These are phyloP conservation scores for Syngnathus acus DNA, from an alignment of 2,797 vertebrate genomes.

Conservation along the genomic window DNA sequence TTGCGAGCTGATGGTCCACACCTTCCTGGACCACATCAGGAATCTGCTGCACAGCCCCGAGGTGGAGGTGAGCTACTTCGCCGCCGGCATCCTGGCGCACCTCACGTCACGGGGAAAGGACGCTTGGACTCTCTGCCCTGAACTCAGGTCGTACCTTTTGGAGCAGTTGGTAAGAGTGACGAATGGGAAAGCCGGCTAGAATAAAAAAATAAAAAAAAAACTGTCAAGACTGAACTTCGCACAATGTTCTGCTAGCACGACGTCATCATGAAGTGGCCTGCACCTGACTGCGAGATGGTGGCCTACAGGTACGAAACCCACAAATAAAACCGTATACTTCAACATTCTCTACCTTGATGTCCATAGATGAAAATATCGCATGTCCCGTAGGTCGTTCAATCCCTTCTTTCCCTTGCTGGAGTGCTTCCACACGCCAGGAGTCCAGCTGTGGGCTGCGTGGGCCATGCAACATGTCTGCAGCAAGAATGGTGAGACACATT, in stretches of 20 bases:
- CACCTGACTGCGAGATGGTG: constrained; percentile 98
- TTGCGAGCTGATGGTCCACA: constrained; percentile 90
- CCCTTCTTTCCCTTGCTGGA: constrained; percentile 95
- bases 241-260: constrained; percentile 74
- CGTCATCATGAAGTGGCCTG: constrained; percentile 94
- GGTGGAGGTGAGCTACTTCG: constrained; percentile 98
- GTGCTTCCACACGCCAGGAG: constrained; percentile 92
- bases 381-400: constrained; percentile 84
- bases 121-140: constrained; percentile 82
- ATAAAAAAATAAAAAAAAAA: neutral
- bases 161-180: constrained; percentile 80
- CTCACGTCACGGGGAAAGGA: constrained; percentile 90
- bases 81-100: constrained; percentile 94
- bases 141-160: constrained; percentile 80
- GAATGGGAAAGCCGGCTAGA: neutral
- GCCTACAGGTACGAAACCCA: constrained; percentile 83
- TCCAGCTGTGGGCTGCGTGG: constrained; percentile 98
- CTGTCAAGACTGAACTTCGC: neutral
- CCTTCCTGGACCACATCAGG: constrained; percentile 95
- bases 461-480: constrained; percentile 99
- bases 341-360: no score
- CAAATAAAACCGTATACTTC: no score
- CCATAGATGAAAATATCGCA: neutral
- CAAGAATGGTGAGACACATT: constrained; percentile 83
- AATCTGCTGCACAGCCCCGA: constrained; percentile 87